These are phyloP conservation scores for Abrostola triplasia DNA, from an alignment of 2,888 invertebrate genomes.

Conservation along the genomic window DNA sequence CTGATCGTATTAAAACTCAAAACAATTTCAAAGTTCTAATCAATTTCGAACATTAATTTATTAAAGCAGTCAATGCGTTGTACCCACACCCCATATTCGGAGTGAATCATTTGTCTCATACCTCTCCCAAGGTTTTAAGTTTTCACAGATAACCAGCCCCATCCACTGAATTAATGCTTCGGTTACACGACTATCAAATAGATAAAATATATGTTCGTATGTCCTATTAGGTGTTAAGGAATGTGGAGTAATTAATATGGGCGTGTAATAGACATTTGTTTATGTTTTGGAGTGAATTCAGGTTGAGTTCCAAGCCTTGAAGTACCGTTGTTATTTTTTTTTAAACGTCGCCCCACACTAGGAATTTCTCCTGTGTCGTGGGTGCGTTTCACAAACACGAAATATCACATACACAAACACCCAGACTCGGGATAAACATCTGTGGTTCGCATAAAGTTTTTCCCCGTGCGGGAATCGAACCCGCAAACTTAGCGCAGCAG, in stretches of 20 bases:
- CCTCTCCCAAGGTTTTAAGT: constrained; percentile 77
- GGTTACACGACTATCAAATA: constrained; percentile 59
- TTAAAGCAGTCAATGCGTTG: constrained; percentile 17
- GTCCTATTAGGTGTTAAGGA: constrained; percentile 57
- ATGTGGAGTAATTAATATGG: constrained; percentile 54
- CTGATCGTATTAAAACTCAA: too few relatives aligned
- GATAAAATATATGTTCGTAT: constrained; percentile 60
- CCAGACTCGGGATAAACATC: too few relatives aligned
- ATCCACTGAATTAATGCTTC: constrained; percentile 72
- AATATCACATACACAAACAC: too few relatives aligned
- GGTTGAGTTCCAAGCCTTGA: not conserved
- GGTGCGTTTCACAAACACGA: too few relatives aligned
- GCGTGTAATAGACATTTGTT: constrained; percentile 6
- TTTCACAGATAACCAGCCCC: constrained; percentile 71
- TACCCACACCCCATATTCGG: constrained; percentile 63
- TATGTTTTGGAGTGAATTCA: constrained; percentile 9
- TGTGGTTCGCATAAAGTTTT: too few relatives aligned
- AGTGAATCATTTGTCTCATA: constrained; percentile 78
- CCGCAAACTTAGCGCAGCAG: too few relatives aligned
- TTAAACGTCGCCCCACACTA: too few relatives aligned
- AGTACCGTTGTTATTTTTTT: too few relatives aligned
- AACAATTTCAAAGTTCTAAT: not conserved
- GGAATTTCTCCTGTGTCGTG: too few relatives aligned
- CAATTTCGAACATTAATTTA: not conserved
- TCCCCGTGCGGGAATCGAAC: too few relatives aligned